These are phyloP conservation scores for Hydrolagus colliei DNA, from an alignment of 2,797 vertebrate genomes.

Conservation along the genomic window DNA sequence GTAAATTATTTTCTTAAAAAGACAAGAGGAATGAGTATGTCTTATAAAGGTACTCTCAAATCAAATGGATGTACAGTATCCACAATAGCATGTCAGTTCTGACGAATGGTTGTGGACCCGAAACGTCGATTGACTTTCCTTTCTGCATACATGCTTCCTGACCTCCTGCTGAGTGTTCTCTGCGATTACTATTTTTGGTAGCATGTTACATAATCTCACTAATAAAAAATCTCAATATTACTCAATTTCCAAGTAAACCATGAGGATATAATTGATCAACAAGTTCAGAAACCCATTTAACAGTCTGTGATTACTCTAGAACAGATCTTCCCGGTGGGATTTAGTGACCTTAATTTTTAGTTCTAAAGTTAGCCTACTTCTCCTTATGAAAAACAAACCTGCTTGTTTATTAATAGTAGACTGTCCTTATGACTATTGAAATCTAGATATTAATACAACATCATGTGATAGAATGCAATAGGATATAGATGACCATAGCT, in stretches of 20 bases:
- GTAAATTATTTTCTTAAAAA: no score
- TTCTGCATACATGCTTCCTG: no score
- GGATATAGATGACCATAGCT: no score
- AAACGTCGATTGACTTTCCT: no score
- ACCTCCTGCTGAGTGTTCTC: no score
- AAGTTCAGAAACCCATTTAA: neutral
- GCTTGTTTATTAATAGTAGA: neutral
- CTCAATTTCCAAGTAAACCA: neutral
- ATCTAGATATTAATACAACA: no score
- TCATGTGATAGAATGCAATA: no score
- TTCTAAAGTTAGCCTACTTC: slow-evolving; percentile 2
- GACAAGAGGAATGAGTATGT: neutral
- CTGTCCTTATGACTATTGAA: no score
- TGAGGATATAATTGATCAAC: neutral
- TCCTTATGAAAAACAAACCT: neutral
- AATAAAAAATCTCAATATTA: neutral
- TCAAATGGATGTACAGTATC: neutral
- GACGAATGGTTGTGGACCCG: no score
- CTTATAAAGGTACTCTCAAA: neutral
- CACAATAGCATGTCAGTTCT: neutral
- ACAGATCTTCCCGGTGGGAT: neutral
- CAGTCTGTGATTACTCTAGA: neutral
- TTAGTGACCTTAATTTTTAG: neutral
- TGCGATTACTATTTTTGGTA: no score
- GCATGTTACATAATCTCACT: no score